Evolutionary conservation across 1,140 invertebrate genomes (phyloP).

Genomic region (Anadara kagoshimensis): DNA sequence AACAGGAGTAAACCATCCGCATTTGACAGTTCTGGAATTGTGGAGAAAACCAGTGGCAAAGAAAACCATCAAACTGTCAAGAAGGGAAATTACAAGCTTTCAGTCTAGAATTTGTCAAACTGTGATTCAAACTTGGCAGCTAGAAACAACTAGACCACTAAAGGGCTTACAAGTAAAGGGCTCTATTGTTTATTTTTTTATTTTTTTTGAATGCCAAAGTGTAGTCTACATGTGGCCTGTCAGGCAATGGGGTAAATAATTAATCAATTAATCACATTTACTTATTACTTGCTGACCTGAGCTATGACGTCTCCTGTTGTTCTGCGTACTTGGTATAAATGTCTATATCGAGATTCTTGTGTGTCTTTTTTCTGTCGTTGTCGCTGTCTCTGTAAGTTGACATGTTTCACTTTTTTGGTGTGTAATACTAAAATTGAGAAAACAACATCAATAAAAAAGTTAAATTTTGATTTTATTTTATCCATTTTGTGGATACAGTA

Average conservation of each 20-base stretch:
- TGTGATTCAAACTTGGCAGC: not conserved
- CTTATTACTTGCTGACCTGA: slow-evolving; percentile 77
- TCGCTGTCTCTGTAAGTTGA: slow-evolving; percentile 76
- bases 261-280: not conserved
- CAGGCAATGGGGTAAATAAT: not conserved
- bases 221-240: no score
- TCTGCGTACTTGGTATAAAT: slow-evolving; percentile 90
- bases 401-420: slow-evolving; percentile 58
- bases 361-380: slow-evolving; percentile 82
- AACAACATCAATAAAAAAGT: not conserved
- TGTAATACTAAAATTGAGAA: slow-evolving; percentile 50
- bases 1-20: no score
- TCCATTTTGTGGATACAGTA: not conserved
- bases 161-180: no score
- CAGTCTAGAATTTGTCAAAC: not conserved
- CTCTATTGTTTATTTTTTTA: no score
- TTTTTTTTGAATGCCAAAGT: no score
- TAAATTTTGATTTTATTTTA: not conserved
- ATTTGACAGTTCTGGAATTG: not conserved
- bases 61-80: no score
- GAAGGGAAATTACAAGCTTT: no score
- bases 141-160: not conserved
- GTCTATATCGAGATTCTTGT: slow-evolving; percentile 88
- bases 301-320: slow-evolving; percentile 92
- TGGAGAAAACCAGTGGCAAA: not conserved